Percentiles rank a stretch among this genome's conserved stretches.
Evolutionary conservation across 2,888 invertebrate species (phyloP).

Genomic region (Anaspis maculata): DNA sequence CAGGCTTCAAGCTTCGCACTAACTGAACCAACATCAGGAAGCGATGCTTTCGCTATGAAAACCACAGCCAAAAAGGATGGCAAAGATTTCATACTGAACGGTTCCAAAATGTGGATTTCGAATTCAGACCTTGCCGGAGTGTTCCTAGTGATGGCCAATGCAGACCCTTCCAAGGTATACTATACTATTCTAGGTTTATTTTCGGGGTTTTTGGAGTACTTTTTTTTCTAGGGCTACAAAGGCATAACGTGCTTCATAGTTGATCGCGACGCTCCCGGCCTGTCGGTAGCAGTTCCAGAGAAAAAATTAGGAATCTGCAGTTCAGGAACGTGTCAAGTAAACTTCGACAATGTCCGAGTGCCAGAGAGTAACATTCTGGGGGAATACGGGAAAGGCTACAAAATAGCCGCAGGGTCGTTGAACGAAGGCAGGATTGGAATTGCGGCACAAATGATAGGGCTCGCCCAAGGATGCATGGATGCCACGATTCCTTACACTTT

Average conservation of each 20-base stretch:
- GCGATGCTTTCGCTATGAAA: conserved; percentile 93
- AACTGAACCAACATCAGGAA: conserved; percentile 84
- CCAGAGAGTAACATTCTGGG: conserved; percentile 78
- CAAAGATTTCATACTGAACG: conserved; percentile 81
- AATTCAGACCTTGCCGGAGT: conserved; percentile 90
- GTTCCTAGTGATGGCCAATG: conserved; percentile 92
- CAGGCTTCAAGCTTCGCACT: conserved; percentile 90
- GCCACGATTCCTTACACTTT: conserved; percentile 91
- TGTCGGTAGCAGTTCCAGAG: conserved; percentile 84
- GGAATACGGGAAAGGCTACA: conserved; percentile 87
- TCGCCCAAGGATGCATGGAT: conserved; percentile 92
- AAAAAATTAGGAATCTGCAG: conserved; percentile 88
- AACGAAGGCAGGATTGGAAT: conserved; percentile 91
- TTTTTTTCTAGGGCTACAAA: conserved; percentile 74
- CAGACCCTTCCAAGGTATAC: conserved; percentile 71
- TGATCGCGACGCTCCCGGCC: conserved; percentile 78
- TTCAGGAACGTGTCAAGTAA: conserved; percentile 89
- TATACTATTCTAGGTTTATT: too few relatives aligned
- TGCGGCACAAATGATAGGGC: conserved; percentile 88
- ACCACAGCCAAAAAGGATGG: conserved; percentile 88
- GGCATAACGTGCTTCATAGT: conserved; percentile 96
- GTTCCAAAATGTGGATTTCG: conserved; percentile 97
- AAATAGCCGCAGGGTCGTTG: conserved; percentile 89
- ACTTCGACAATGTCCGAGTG: conserved; percentile 89
- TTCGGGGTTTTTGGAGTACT: too few relatives aligned